Conservation (phyloP, 2,113 vertebrate species). For the Tragelaphus imberbis region DNA sequence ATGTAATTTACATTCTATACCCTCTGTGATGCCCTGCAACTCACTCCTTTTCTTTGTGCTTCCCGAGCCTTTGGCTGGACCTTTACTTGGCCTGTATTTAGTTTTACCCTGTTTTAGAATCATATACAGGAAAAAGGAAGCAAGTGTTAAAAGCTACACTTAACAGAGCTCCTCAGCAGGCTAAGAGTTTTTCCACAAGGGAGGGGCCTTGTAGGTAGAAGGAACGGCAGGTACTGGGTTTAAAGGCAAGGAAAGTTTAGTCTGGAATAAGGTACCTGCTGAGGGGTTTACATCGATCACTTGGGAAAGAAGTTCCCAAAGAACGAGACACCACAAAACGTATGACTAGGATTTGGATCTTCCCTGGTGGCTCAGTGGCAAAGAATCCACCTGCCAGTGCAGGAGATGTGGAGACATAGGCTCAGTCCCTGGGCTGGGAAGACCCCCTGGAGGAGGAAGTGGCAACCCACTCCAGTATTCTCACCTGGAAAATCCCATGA, state of each 20-base stretch:
- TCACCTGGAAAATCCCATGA: not conserved
- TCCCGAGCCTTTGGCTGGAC: not conserved
- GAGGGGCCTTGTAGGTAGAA: not conserved
- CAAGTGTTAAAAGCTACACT: not conserved
- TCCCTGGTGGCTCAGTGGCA: not conserved
- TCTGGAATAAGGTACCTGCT: not conserved
- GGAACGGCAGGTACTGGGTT: not conserved
- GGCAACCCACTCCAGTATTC: not conserved
- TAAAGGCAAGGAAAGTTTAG: not conserved
- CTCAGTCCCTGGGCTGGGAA: not conserved
- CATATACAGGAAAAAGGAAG: not conserved
- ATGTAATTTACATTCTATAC: not conserved
- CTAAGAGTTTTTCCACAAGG: not conserved
- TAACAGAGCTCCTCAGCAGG: not conserved
- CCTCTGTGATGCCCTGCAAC: not conserved
- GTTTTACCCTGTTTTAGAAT: not conserved
- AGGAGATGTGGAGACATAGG: not conserved
- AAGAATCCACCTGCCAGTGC: not conserved
- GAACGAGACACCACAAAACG: not conserved
- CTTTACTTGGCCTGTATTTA: not conserved
- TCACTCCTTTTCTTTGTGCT: not conserved
- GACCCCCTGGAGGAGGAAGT: not conserved
- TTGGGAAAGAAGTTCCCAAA: not conserved
- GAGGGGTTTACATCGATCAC: not conserved
- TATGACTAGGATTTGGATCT: not conserved